phyloP scores from a whole-genome alignment of 2,113 vertebrate species.

The Corythornis vintsioides region DNA sequence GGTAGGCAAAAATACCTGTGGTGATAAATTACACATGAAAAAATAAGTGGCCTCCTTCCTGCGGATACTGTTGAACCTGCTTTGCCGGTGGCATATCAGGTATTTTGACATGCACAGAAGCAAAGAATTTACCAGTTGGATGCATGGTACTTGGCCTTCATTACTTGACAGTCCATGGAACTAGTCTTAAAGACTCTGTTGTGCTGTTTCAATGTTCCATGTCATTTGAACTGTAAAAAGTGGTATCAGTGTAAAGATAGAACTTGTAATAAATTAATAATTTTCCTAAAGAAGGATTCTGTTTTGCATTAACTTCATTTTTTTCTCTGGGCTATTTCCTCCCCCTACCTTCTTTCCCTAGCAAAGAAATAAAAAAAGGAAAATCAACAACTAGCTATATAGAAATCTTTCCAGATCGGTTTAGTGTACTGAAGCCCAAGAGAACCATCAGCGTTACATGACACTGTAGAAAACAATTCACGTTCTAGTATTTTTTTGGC shows the following conservation, averaged over 20 bases:
- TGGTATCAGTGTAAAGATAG: neutral
- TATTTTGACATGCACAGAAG: slow-evolving; percentile 24
- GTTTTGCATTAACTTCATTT: neutral
- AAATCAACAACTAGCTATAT: neutral
- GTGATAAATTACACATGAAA: slow-evolving; percentile 50
- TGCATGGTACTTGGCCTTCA: neutral
- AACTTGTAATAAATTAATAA: neutral
- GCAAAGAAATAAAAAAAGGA: neutral
- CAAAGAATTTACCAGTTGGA: slow-evolving; percentile 2
- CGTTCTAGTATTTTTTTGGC: neutral
- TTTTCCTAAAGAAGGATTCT: neutral
- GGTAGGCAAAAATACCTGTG: slow-evolving; percentile 63
- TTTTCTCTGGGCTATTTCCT: neutral
- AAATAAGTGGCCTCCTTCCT: slow-evolving; percentile 66
- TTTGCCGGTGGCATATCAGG: neutral
- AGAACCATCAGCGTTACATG: neutral
- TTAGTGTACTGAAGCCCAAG: neutral
- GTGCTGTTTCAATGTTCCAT: neutral
- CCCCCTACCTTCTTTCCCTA: neutral
- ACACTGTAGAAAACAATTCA: neutral
- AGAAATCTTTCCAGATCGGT: neutral
- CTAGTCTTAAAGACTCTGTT: neutral
- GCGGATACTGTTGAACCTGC: slow-evolving; percentile 40
- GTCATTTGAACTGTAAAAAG: neutral
- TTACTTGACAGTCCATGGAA: neutral